phyloP scores from a whole-genome alignment of 2,797 vertebrate species.

The Tangara arthus region DNA sequence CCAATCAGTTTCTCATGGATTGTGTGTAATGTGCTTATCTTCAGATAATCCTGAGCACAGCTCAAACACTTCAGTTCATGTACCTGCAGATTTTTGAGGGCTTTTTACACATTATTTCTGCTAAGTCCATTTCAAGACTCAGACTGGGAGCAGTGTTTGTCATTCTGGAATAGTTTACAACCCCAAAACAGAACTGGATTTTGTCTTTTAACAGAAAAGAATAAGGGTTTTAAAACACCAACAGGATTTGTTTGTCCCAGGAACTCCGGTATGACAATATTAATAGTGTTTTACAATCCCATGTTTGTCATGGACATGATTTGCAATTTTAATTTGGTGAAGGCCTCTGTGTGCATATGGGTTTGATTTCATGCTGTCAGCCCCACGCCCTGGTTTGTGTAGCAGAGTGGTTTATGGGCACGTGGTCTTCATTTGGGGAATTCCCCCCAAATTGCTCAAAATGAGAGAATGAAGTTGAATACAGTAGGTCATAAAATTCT shows the following conservation, averaged over 20 bases:
- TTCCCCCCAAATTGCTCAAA: slow-evolving; percentile 17
- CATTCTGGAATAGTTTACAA: neutral
- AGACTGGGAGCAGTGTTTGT: neutral
- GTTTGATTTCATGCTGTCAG: slow-evolving; percentile 44
- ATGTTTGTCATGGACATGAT: slow-evolving; percentile 33
- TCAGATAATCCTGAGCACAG: neutral
- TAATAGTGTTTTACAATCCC: neutral
- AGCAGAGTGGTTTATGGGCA: slow-evolving; percentile 20
- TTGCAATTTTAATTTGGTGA: slow-evolving; percentile 49
- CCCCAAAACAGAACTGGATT: neutral
- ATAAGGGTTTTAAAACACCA: neutral
- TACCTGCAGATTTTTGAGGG: neutral
- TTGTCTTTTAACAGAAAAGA: neutral
- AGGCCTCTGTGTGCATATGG: slow-evolving; percentile 18
- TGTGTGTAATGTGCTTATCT: neutral
- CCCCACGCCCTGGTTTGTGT: neutral
- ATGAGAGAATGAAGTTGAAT: neutral
- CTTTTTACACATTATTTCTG: neutral
- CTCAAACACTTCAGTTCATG: neutral
- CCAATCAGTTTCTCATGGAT: rapidly evolving
- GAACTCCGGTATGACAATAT: neutral
- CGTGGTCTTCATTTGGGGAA: slow-evolving; percentile 38
- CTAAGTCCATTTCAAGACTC: neutral
- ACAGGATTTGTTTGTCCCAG: neutral
- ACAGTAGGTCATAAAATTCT: slow-evolving; percentile 1